Evolutionary conservation across 1,140 invertebrate species (phyloP), one percentile per base, ranked within the genome.

Genomic region (Liolophura sinensis): DNA sequence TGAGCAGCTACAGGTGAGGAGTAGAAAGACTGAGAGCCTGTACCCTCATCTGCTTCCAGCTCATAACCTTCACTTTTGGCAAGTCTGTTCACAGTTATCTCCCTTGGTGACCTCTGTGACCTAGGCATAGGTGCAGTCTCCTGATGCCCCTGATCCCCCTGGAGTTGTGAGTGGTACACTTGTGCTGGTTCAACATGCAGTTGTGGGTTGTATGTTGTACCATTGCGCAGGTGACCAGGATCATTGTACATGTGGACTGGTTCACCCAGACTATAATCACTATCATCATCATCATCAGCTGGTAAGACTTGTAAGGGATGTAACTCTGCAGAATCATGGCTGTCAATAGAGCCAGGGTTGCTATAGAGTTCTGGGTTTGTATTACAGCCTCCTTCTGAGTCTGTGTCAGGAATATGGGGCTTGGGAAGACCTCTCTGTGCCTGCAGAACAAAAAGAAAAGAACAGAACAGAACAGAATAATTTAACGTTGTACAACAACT

Each of bases 291-390:
- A 24, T 67, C 61, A 7, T 62, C 51, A 57, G 22, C 27, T 11
- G 52, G 20, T 48, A 62, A 51, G 50, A 58, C 51, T 24, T 62
- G 59, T 7, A 51, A 51, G 18, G 60, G 60, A 47, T 65, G 27
- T 27, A n/a, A 25, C n/a, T 50, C 64, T n/a, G 22, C 48, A 24
- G 54, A 18, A 48, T 54, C 16, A 52, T 25, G n/a, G 50, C 54
- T 48, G 56, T 66, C 71, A 52, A 68, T 60, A 20, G 75, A 78
- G 22, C 74, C 75, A 27, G 75, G 79, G 62, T 80, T 77, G 58
- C 78, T 80, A 61, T 78, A 79, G 51, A 80, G 70, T 31, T 79
- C 76, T 5, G 78, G 78, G 46, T 80, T 77, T n/a, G 78, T 78
- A 58, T 73, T 72, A 22, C 65, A 71, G 62, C 79, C 78, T 56